A percentile compares a stretch with the other conserved stretches of the same genome.
Evolutionary conservation across 2,888 invertebrate species (phyloP).

Genomic region (Oscheius myriophilus): DNA sequence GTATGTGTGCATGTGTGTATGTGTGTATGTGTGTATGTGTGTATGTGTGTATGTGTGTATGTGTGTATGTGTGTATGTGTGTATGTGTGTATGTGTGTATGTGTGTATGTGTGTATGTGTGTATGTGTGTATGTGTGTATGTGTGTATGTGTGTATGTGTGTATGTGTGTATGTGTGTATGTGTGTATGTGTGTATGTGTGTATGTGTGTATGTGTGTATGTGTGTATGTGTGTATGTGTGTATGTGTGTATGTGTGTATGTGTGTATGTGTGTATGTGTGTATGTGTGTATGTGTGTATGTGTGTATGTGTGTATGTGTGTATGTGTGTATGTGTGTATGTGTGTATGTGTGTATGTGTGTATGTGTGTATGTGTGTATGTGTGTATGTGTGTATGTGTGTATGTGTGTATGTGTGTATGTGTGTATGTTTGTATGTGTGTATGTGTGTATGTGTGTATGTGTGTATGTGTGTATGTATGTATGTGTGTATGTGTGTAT

Average conservation of each 20-base stretch:
- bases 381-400: slow-evolving; percentile 38
- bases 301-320: slow-evolving; percentile 38
- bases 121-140: not conserved
- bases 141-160: slow-evolving; percentile 38
- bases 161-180: not conserved
- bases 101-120: slow-evolving; percentile 38
- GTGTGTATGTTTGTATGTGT: slow-evolving; percentile 38
- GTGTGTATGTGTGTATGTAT: slow-evolving; percentile 38
- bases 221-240: slow-evolving; percentile 38
- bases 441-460: not conserved
- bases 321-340: not conserved
- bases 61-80: slow-evolving; percentile 38
- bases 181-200: slow-evolving; percentile 38
- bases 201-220: not conserved
- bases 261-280: slow-evolving; percentile 38
- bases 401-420: not conserved
- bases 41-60: not conserved
- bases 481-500: not conserved
- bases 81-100: not conserved
- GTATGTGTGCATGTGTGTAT: not conserved
- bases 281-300: not conserved
- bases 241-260: not conserved
- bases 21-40: slow-evolving; percentile 38
- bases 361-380: not conserved
- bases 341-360: slow-evolving; percentile 38